phyloP scores from a whole-genome alignment of 2,888 invertebrate genomes.

The Polydrusus tereticollis region DNA sequence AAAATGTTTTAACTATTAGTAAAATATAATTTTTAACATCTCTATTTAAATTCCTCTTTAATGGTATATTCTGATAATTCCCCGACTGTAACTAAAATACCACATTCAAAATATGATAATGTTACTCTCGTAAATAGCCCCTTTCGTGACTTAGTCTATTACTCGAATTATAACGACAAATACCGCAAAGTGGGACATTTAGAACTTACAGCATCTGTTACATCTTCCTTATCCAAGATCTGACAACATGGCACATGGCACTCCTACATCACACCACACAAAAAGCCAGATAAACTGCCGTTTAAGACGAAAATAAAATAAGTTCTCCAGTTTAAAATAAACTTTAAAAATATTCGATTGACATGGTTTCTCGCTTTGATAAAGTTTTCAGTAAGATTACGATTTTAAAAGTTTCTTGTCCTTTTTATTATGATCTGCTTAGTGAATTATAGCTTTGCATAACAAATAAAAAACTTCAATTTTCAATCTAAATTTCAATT shows the following conservation, averaged over 20 bases:
- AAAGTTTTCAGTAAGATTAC: slow-evolving; percentile 8
- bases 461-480: background rate
- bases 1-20: no score
- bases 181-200: background rate
- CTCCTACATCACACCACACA: background rate
- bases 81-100: no score
- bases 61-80: no score
- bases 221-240: background rate
- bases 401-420: background rate
- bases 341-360: slow-evolving; percentile 21
- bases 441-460: slow-evolving; percentile 4
- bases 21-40: no score
- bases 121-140: no score
- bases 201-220: background rate
- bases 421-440: background rate
- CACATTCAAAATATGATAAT: no score
- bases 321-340: slow-evolving; percentile 2
- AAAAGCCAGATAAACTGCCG: slow-evolving; percentile 15
- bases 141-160: no score
- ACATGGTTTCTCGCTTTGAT: slow-evolving; percentile 18
- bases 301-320: slow-evolving; percentile 17
- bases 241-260: slow-evolving; percentile 8
- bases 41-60: no score
- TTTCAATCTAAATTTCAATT: no score
- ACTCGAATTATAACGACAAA: background rate